These are phyloP conservation scores for Pseudopodoces humilis DNA, from an alignment of 2,113 vertebrate genomes.

Conservation along the genomic window DNA sequence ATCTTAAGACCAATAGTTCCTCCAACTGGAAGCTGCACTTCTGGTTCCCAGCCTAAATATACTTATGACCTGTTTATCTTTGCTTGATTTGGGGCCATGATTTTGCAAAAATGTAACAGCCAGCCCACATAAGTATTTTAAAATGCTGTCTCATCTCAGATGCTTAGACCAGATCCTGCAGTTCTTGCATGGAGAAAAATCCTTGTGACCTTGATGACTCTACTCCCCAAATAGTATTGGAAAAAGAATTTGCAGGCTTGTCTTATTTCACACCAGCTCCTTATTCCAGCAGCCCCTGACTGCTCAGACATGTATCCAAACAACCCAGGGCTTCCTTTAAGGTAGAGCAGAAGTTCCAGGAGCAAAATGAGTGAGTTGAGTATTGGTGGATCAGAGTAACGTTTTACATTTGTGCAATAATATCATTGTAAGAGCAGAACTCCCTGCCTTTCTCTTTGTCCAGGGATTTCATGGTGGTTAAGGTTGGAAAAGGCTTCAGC, in stretches of 20 bases:
- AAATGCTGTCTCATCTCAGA: slow-evolving; percentile 25
- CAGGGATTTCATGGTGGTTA: fast-evolving
- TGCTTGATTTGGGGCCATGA: background rate
- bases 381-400: background rate
- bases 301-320: background rate
- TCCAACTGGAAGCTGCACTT: slow-evolving; percentile 7
- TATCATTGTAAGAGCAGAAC: background rate
- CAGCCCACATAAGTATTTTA: slow-evolving; percentile 36
- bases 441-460: background rate
- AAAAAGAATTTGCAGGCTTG: background rate
- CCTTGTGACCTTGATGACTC: background rate
- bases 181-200: background rate
- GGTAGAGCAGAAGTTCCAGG: background rate
- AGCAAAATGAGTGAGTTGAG: background rate
- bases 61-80: slow-evolving; percentile 54
- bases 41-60: slow-evolving; percentile 49
- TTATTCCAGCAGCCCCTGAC: background rate
- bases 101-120: slow-evolving; percentile 36
- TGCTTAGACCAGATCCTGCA: background rate
- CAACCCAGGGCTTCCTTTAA: background rate
- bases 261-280: background rate
- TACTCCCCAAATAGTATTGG: background rate
- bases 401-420: background rate
- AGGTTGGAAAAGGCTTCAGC: background rate
- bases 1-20: background rate